These are phyloP conservation scores for Stenoptilia bipunctidactyla DNA, from an alignment of 2,888 invertebrate genomes.

Conservation along the genomic window DNA sequence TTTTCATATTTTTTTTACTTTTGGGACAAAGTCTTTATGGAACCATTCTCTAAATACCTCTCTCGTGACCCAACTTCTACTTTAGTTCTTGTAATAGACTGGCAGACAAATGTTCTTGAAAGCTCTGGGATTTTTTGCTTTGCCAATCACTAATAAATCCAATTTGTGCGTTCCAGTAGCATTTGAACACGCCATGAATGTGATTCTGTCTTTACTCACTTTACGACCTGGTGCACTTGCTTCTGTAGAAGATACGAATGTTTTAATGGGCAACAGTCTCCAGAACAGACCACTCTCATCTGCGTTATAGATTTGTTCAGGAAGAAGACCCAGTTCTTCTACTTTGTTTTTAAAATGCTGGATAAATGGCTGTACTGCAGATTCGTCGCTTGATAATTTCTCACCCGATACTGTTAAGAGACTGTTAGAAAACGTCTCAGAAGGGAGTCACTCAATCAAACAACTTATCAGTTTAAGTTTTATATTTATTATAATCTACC, in stretches of 20 bases:
- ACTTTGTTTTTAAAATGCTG: too few species aligned
- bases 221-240: conserved; percentile 21
- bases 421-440: too few species aligned
- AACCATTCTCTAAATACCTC: conserved; percentile 14
- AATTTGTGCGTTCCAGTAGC: conserved; percentile 20
- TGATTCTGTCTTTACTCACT: conserved; percentile 19
- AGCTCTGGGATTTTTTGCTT: conserved; percentile 20
- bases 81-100: conserved; percentile 15
- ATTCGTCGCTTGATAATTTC: conserved; percentile 18
- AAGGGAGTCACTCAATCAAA: too few species aligned
- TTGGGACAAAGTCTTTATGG: too few species aligned
- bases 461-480: too few species aligned
- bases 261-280: conserved; percentile 16
- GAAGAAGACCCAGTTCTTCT: too few species aligned
- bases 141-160: conserved; percentile 12
- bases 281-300: conserved; percentile 22
- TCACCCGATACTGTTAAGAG: conserved; percentile 19
- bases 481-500: too few species aligned
- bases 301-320: too few species aligned
- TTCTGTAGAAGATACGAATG: conserved; percentile 21
- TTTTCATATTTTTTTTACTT: too few species aligned
- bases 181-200: conserved; percentile 21
- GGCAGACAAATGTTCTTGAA: conserved; percentile 20
- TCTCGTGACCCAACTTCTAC: conserved; percentile 19
- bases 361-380: too few species aligned